These are phyloP conservation scores for Ostrea edulis DNA, from an alignment of 1,140 invertebrate genomes.

Conservation along the genomic window DNA sequence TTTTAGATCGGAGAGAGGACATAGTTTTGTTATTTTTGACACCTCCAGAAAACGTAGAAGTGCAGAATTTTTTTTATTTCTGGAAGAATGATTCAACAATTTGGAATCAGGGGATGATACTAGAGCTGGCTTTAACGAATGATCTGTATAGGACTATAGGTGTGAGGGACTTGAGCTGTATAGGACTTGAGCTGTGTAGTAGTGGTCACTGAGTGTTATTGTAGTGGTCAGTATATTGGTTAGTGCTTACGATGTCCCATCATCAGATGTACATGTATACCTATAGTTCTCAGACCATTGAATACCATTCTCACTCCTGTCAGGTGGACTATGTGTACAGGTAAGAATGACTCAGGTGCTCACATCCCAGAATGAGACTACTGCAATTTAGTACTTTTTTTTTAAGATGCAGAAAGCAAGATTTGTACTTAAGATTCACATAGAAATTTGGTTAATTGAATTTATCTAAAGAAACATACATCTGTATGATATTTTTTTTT, in stretches of 20 bases:
- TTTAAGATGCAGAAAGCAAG: too few species aligned
- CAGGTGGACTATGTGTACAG: slow-evolving; percentile 56
- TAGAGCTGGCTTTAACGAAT: neutral
- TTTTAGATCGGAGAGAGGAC: neutral
- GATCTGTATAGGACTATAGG: neutral
- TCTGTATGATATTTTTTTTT: too few species aligned
- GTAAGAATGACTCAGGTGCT: slow-evolving; percentile 29
- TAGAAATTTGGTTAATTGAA: neutral
- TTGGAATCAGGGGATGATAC: neutral
- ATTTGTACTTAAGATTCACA: too few species aligned
- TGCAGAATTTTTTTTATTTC: neutral
- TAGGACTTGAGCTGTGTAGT: neutral
- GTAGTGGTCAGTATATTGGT: neutral
- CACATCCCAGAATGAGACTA: neutral
- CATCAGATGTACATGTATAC: slow-evolving; percentile 58
- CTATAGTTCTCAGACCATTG: slow-evolving; percentile 51
- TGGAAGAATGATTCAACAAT: neutral
- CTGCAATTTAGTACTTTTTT: too few species aligned
- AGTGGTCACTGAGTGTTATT: neutral
- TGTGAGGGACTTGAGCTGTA: neutral
- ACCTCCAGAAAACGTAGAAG: neutral
- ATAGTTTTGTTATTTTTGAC: slow-evolving; percentile 2
- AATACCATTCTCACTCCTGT: slow-evolving; percentile 49
- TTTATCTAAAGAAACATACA: neutral
- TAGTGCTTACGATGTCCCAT: slow-evolving; percentile 41